Base-by-base conservation (phyloP, 2,888 invertebrate species). In the Buathra laborator region DNA sequence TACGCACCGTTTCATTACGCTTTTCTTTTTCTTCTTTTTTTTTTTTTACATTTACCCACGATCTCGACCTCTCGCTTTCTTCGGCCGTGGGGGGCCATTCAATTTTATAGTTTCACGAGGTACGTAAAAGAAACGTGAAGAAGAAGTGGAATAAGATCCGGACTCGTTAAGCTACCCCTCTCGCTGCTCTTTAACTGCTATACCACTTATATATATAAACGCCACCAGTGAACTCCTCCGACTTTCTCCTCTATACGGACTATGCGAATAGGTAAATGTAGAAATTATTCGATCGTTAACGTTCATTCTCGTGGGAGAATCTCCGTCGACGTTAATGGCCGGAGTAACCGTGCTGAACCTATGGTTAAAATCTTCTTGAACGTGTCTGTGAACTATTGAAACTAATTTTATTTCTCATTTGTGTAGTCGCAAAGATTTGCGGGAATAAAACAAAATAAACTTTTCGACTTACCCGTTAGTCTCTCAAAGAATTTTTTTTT, bases 271-370 rank as follows among this genome's bases (percentile, higher is more conserved):
- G 81, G 84, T 74, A 78, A 81, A 81, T 78, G 84, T 74, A 81
- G 78, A 81, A 84, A 84, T 84, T 81, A 84, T 84, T 74, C 84
- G 78, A 81, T 81, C 84, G 81, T 84, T 84, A 84, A 84, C 68
- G 81, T 84, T 84, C 74, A 64, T 78, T 64, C 78, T 46, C 78
- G 24, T 62, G 24, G 24, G 84, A n/a, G 48, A 53, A 70, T 78
- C 46, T 43, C 62, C 46, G 62, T 24, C 70, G 37, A 53, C 71
- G 67, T 84, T 56, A 84, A 80, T 48, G 24, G 77, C 29, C 74
- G 1, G 53, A 70, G 44, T 78, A 56, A 51, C 44, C 14, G 67
- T 51, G 62, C 68, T 12, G n/a, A 56, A 7, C 46, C 66, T 59
- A 19, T 19, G 29, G 37, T 71, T 67, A 67, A 77, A 72, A 64